Evolutionary conservation across 2,113 vertebrate species (phyloP), one percentile per base, ranked within the genome.

Genomic region (Proterorhinus semilunaris): DNA sequence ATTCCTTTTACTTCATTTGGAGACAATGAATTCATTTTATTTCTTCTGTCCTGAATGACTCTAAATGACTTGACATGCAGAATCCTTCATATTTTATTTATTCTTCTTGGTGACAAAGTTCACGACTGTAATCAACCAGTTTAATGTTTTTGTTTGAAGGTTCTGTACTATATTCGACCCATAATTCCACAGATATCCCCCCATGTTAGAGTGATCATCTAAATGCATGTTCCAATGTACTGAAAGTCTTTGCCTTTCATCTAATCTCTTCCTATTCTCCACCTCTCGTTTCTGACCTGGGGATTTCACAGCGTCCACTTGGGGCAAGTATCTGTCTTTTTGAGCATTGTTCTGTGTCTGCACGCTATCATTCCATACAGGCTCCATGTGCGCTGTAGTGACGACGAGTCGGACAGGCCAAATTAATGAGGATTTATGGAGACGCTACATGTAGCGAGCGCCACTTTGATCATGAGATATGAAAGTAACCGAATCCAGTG

Each of bases 291-390:
- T 94, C 90, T 87, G n/a, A 89, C 86, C 85, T 88, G 93, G 43
- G 93, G 92, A 93, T 89, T 87, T 78, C 68, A 36, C 75, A 96
- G 80, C 84, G 89, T 93, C 93, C 88, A 84, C 93, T 91, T 93
- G 94, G 94, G 96, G 96, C 94, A 96, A 98, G 95, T 97, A 96
- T 90, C 92, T 89, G 82, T 76, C 92, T 7, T 53, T 48, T 53
- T 62, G 16, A 10, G 36, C 27, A 64, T 71, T 49, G 44, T 6
- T 66, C 5, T 27, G 10, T 69, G 49, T 62, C 70, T 69, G 45
- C 49, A 49, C 71, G 66, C 17, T 55, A 66, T 27, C 11, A 17
- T 62, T 64, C 74, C 45, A 67, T 7, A 45, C 21, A 17, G 16
- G 46, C 53, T 55, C 11, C 53, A 48, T 71, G 21, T 16, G 53